These are phyloP conservation scores for Trididemnum miniatum DNA, from an alignment of 23 tunicate species.

Conservation along the genomic window DNA sequence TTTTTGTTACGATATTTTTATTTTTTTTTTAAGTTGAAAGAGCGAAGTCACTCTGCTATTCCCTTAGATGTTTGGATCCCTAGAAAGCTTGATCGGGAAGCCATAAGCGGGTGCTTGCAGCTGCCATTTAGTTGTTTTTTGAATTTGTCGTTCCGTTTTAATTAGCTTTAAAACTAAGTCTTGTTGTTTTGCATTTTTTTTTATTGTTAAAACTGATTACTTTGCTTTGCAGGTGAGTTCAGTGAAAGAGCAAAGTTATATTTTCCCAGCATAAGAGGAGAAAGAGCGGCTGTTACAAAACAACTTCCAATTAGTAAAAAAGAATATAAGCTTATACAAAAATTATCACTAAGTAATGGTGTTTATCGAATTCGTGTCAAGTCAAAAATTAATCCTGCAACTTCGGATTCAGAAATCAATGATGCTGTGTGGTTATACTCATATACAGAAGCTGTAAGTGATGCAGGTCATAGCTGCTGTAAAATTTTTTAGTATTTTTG, in stretches of 20 bases:
- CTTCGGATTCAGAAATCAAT: background rate
- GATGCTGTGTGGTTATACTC: slow-evolving; percentile 4
- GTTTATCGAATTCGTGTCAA: slow-evolving; percentile 33
- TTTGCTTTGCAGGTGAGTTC: slow-evolving; percentile 30
- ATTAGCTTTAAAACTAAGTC: background rate
- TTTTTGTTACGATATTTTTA: too few species aligned
- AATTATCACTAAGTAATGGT: slow-evolving; percentile 21
- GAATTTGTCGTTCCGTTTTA: background rate
- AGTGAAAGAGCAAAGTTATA: slow-evolving; percentile 32
- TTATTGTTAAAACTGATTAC: background rate
- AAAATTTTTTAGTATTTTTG: too few species aligned
- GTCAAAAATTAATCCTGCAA: background rate
- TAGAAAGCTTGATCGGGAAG: too few species aligned
- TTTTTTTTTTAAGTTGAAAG: too few species aligned
- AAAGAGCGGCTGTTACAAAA: slow-evolving; percentile 10
- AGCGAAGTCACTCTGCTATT: too few species aligned
- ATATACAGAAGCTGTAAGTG: slow-evolving; percentile 42
- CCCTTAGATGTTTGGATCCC: too few species aligned
- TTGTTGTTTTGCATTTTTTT: background rate
- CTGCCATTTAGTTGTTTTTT: background rate
- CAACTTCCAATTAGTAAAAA: slow-evolving; percentile 3
- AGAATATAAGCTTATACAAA: background rate
- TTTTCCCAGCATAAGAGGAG: slow-evolving; percentile 50
- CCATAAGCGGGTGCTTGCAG: too few species aligned
- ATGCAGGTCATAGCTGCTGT: too few species aligned